Conservation (phyloP, 2,888 invertebrate species). For the Abrostola triplasia region DNA sequence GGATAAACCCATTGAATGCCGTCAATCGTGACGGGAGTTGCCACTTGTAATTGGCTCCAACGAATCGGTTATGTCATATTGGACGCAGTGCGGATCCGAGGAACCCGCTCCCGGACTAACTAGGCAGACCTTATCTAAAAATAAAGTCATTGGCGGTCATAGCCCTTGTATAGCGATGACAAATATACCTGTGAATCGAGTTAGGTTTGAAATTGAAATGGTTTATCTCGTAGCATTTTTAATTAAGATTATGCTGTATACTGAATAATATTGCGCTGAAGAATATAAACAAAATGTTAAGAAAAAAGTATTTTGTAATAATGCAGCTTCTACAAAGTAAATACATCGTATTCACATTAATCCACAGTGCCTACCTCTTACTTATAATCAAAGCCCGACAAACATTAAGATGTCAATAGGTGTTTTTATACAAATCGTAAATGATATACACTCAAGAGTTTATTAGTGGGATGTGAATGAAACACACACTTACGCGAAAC, state of each 20-base stretch:
- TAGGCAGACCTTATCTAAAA: slow-evolving; percentile 14
- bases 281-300: too few species aligned
- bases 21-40: slow-evolving; percentile 60
- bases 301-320: too few species aligned
- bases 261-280: too few species aligned
- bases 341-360: too few species aligned
- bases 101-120: slow-evolving; percentile 20
- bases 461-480: slow-evolving; percentile 12
- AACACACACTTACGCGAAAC: slow-evolving; percentile 59
- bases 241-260: too few species aligned
- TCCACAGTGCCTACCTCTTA: too few species aligned
- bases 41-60: slow-evolving; percentile 64
- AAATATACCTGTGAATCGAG: too few species aligned
- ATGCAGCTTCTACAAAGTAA: too few species aligned
- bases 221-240: too few species aligned
- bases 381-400: not conserved
- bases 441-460: slow-evolving; percentile 1
- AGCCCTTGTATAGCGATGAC: slow-evolving; percentile 19
- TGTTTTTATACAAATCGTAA: not conserved
- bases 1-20: slow-evolving; percentile 68
- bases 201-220: too few species aligned
- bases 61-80: slow-evolving; percentile 74
- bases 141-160: slow-evolving; percentile 31
- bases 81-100: slow-evolving; percentile 34
- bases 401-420: not conserved